Conservation (phyloP, 2,797 vertebrate species). For the Lepilemur ruficaudatus region DNA sequence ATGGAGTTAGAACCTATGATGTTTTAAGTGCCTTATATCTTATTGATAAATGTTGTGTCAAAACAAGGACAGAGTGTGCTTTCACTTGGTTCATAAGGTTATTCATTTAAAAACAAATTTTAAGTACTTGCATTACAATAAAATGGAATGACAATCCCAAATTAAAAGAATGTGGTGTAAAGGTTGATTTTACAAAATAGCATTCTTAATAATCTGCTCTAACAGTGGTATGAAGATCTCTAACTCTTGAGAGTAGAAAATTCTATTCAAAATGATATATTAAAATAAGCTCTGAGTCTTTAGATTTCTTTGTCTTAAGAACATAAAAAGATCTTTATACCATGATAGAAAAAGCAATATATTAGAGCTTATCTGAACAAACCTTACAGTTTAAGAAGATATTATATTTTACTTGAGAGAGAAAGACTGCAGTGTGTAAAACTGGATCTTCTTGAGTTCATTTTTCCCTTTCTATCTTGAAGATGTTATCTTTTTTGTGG, state of each 20-base stretch:
- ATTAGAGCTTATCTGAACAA: slow-evolving; percentile 64
- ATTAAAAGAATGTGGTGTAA: not conserved
- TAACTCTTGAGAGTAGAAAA: not conserved
- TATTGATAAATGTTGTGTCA: not conserved
- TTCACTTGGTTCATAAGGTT: not conserved
- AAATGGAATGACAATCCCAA: not conserved
- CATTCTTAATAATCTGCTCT: not conserved
- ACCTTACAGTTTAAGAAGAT: slow-evolving; percentile 41
- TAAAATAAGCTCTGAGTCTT: slow-evolving; percentile 17
- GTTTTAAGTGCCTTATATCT: not conserved
- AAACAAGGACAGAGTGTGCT: not conserved
- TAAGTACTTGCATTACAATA: not conserved
- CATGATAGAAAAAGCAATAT: slow-evolving; percentile 57
- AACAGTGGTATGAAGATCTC: not conserved
- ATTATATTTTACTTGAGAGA: slow-evolving; percentile 46
- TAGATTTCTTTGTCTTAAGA: slow-evolving; percentile 41
- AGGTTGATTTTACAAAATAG: not conserved
- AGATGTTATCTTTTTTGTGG: slow-evolving; percentile 44
- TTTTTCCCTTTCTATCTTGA: slow-evolving; percentile 10
- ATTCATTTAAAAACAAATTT: not conserved
- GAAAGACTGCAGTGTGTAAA: not conserved
- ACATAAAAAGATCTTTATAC: slow-evolving; percentile 12
- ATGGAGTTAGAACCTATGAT: not conserved
- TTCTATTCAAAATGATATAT: slow-evolving; percentile 32
- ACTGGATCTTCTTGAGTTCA: slow-evolving; percentile 23